Evolutionary conservation across 2,797 vertebrate genomes (phyloP).

Genomic region (Telmatherina bonti): DNA sequence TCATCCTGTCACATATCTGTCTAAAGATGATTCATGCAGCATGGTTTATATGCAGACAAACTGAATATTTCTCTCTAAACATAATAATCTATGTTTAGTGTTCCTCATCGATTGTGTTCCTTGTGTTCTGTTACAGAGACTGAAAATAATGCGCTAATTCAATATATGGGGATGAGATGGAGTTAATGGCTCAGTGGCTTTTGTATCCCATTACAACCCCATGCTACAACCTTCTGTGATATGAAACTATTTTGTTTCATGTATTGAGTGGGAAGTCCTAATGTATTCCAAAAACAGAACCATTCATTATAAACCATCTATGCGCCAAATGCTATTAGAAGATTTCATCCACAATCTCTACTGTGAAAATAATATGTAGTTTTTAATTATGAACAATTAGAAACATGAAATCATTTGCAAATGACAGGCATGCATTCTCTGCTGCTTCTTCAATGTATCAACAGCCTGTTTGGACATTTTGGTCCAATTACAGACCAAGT

Average conservation of each 20-base stretch:
- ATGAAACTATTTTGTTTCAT: constrained; percentile 21
- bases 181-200: constrained; percentile 43
- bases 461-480: not conserved
- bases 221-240: constrained; percentile 4
- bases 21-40: not conserved
- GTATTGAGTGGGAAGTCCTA: not conserved
- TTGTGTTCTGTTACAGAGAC: constrained; percentile 42
- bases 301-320: not conserved
- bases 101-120: constrained; percentile 48
- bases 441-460: constrained; percentile 1
- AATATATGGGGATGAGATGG: constrained; percentile 32
- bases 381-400: constrained; percentile 27
- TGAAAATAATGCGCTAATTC: constrained; percentile 54
- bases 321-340: not conserved
- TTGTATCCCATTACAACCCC: constrained; percentile 51
- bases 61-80: constrained; percentile 12
- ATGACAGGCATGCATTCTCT: not conserved
- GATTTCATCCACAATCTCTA: constrained; percentile 7
- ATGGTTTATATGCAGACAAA: not conserved
- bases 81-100: constrained; percentile 32
- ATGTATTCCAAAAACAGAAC: constrained; percentile 18
- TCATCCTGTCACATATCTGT: not conserved
- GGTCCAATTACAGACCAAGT: not conserved
- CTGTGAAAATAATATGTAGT: not conserved
- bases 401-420: not conserved